Conservation (phyloP, 1,140 invertebrate genomes). For the Ceratosolen fusciceps region DNA sequence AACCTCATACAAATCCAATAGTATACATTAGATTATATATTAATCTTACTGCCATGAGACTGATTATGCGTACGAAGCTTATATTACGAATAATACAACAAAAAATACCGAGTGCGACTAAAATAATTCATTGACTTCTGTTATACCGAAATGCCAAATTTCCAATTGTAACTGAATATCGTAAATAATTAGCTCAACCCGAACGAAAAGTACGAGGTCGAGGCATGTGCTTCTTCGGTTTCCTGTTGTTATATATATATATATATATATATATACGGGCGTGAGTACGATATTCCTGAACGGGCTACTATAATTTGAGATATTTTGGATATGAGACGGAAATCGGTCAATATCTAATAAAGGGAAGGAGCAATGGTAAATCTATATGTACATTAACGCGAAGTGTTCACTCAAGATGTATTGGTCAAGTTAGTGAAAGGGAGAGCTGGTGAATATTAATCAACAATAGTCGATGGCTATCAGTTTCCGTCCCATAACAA, state of each 20-base stretch:
- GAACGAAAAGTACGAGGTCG: conserved; percentile 11
- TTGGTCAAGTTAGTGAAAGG: neutral
- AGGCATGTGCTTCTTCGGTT: too few species aligned
- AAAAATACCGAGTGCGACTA: too few species aligned
- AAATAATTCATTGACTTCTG: conserved; percentile 1
- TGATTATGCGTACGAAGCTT: too few species aligned
- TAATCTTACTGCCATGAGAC: too few species aligned
- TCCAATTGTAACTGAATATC: conserved; percentile 20
- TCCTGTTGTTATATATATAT: neutral
- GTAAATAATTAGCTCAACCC: conserved; percentile 2
- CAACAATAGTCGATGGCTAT: conserved; percentile 41
- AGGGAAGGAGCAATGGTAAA: neutral
- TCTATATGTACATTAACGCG: conserved; percentile 35
- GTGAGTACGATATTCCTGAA: neutral
- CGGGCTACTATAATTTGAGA: neutral
- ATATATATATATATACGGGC: neutral
- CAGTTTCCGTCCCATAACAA: conserved; percentile 25
- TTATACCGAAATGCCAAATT: neutral
- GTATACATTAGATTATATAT: too few species aligned
- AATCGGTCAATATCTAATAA: conserved; percentile 31
- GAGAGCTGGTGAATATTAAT: conserved; percentile 34
- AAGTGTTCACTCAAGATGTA: conserved; percentile 41
- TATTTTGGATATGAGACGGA: conserved; percentile 35
- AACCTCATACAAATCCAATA: too few species aligned
- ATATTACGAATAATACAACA: too few species aligned